A percentile compares a stretch with the other conserved stretches of the same genome.
These are phyloP conservation scores for Therioaphis trifolii DNA, from an alignment of 2,888 invertebrate species.

Conservation along the genomic window DNA sequence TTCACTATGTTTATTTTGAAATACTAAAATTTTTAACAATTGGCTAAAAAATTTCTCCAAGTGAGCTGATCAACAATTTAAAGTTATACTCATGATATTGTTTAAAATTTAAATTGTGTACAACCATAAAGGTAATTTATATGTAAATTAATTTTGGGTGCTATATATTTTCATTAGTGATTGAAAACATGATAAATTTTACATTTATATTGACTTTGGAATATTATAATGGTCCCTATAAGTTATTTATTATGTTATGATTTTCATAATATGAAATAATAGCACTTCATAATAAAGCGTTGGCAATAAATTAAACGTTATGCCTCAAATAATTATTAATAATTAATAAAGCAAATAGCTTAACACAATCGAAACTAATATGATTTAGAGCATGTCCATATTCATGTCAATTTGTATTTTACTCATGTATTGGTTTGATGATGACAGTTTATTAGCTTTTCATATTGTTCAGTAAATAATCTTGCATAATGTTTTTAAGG, in stretches of 20 bases:
- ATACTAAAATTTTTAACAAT: too few species aligned
- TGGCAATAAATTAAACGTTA: not conserved
- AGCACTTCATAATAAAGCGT: not conserved
- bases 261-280: not conserved
- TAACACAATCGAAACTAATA: not conserved
- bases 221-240: not conserved
- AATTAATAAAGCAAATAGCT: not conserved
- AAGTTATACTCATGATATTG: too few species aligned
- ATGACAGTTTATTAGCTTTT: not conserved
- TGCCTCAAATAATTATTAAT: not conserved
- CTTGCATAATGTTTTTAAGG: not conserved
- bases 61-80: too few species aligned
- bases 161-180: not conserved
- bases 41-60: too few species aligned
- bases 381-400: slow-evolving; percentile 2
- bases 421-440: not conserved
- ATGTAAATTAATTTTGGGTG: not conserved
- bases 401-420: not conserved
- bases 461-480: not conserved
- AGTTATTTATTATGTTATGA: not conserved
- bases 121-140: not conserved
- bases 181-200: not conserved
- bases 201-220: not conserved
- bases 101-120: not conserved
- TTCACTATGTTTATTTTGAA: too few species aligned